Conservation (phyloP, 2,113 vertebrate genomes). For the Cryptoleucopteryx plumbea region DNA sequence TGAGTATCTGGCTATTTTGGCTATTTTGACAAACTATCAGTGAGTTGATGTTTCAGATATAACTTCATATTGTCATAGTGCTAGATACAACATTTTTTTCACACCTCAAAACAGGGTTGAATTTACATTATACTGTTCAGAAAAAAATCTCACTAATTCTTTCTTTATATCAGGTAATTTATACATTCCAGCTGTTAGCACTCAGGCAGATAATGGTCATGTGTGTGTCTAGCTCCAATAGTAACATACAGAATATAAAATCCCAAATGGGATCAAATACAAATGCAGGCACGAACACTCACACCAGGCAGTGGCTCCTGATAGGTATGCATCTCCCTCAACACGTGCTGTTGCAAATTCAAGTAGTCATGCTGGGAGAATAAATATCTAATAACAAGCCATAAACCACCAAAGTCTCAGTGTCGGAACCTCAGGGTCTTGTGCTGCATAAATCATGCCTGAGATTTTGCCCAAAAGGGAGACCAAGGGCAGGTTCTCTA, state of each 20-base stretch:
- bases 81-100: background rate
- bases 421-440: background rate
- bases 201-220: background rate
- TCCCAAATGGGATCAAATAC: background rate
- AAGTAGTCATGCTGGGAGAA: background rate
- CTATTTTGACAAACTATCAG: background rate
- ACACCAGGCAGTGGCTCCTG: background rate
- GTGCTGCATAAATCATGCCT: background rate
- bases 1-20: background rate
- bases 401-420: background rate
- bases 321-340: background rate
- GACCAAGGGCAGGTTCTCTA: background rate
- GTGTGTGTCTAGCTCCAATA: background rate
- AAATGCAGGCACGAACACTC: background rate
- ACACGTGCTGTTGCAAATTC: background rate
- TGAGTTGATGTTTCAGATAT: background rate
- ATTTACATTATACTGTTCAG: background rate
- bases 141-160: background rate
- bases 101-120: background rate
- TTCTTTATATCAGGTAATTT: background rate
- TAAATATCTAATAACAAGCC: conserved; percentile 8
- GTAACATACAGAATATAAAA: background rate
- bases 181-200: background rate
- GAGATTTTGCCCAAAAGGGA: background rate
- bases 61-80: background rate